Evolutionary conservation across 1,140 invertebrate genomes (phyloP).

Genomic region (Trissolcus basalis): DNA sequence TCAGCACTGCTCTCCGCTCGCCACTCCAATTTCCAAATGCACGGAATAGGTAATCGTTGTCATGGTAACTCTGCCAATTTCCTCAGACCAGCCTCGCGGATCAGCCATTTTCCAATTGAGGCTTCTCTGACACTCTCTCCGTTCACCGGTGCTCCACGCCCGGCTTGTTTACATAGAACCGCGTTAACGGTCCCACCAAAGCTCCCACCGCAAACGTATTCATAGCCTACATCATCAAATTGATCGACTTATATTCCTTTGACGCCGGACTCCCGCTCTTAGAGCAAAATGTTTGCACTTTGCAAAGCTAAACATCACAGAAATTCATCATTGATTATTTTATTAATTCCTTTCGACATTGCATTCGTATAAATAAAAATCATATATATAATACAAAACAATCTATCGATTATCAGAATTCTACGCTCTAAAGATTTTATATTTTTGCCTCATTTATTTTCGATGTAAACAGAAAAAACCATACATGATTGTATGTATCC

Average conservation of each 20-base stretch:
- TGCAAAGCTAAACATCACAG: too few relatives aligned
- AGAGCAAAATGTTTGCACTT: too few relatives aligned
- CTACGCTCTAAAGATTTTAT: too few relatives aligned
- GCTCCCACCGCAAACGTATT: constrained; percentile 9
- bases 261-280: background rate
- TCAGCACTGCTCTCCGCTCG: constrained; percentile 30
- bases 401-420: too few relatives aligned
- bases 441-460: too few relatives aligned
- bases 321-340: too few relatives aligned
- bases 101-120: constrained; percentile 55
- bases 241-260: constrained; percentile 31
- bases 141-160: constrained; percentile 30
- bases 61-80: constrained; percentile 56
- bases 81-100: constrained; percentile 43
- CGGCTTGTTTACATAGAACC: constrained; percentile 39
- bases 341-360: too few relatives aligned
- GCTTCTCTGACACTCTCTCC: constrained; percentile 36
- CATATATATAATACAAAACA: too few relatives aligned
- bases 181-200: constrained; percentile 19
- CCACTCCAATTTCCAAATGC: constrained; percentile 58
- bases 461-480: too few relatives aligned
- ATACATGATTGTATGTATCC: too few relatives aligned
- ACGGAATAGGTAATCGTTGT: constrained; percentile 58
- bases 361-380: too few relatives aligned
- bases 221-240: constrained; percentile 12